phyloP scores from a whole-genome alignment of 2,797 vertebrate genomes.

The Carcharodon carcharias region DNA sequence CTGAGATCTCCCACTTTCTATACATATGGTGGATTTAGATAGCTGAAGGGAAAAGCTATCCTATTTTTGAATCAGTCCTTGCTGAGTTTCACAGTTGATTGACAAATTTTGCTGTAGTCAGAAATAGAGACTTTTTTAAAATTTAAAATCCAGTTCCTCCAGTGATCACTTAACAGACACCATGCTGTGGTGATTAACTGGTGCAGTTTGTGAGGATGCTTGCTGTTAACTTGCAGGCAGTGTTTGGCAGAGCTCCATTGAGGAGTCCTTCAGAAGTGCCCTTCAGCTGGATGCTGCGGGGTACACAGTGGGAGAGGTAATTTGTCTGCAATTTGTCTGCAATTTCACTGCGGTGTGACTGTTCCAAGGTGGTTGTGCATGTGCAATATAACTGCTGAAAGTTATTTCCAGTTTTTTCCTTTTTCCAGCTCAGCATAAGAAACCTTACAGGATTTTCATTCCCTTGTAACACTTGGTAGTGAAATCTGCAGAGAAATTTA shows the following conservation, averaged over 20 bases:
- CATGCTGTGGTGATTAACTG: neutral
- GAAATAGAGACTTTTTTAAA: neutral
- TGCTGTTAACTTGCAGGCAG: neutral
- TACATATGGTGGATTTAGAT: neutral
- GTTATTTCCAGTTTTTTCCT: neutral
- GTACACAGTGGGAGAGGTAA: neutral
- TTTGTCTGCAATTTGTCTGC: neutral
- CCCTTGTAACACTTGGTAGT: neutral
- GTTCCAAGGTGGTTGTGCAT: neutral
- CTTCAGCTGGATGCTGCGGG: neutral
- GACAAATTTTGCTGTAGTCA: too few relatives aligned
- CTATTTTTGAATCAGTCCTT: neutral
- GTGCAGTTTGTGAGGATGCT: neutral
- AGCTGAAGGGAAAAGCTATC: neutral
- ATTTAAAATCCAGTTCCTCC: neutral
- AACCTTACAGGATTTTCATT: neutral
- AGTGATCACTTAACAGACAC: neutral
- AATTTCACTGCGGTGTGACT: neutral
- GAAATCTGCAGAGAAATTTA: neutral
- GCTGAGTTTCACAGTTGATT: neutral
- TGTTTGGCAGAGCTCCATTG: neutral
- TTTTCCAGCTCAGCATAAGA: neutral
- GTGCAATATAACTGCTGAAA: neutral
- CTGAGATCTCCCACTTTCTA: neutral
- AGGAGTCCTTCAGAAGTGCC: neutral